Base-by-base conservation (phyloP, 53 echinoderm and acorn worm species). In the Luidia sarsii region DNA sequence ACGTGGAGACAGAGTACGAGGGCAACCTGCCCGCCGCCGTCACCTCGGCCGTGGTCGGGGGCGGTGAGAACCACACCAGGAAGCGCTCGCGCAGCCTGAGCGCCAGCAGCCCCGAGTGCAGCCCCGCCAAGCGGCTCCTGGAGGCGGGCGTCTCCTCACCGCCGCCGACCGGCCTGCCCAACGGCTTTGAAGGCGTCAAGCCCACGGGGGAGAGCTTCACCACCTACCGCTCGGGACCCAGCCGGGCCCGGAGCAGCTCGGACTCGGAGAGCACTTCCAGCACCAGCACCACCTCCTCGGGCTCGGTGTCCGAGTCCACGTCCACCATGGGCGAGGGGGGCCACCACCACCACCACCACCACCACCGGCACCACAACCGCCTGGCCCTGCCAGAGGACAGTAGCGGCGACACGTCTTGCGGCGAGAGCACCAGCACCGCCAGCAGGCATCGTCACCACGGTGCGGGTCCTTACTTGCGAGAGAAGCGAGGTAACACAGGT, bases 381-480 rank as follows among this genome's bases (percentile, higher is more conserved):
- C 80, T 92, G 29, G 89, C 89, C 55, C 88, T 91, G 63, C 91
- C 95, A 10, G 96, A 93, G 56, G 96, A 96, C 69, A 96, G 96
- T 79, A 93, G 90, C 33, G 96, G 93, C 4, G 96, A 90, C 22
- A 90, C 96, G 4, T 96, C 96, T 4, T 96, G 96, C 49, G 96
- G 93, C 18, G 96, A 96, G 77, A 96, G 96, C 69, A 93, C 96
- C 41, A 92, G 92, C 71, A 92, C 92, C 41, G 88, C 68, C 60
- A 93, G 92, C 70, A 79, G 92, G 69, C 88, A 87, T 61, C 88
- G 89, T 35, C 84, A 83, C 7, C 73, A 75, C 81, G 89, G 92
- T 68, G 91, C 89, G 55, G 83, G 92, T 29, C 92, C 90, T 63
- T 83, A 84, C 75, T 85, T 90, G 50, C 87, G 94, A 82, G 93